Base-by-base conservation (phyloP, 2,113 vertebrate genomes). In the Neodontobutis hainanensis region DNA sequence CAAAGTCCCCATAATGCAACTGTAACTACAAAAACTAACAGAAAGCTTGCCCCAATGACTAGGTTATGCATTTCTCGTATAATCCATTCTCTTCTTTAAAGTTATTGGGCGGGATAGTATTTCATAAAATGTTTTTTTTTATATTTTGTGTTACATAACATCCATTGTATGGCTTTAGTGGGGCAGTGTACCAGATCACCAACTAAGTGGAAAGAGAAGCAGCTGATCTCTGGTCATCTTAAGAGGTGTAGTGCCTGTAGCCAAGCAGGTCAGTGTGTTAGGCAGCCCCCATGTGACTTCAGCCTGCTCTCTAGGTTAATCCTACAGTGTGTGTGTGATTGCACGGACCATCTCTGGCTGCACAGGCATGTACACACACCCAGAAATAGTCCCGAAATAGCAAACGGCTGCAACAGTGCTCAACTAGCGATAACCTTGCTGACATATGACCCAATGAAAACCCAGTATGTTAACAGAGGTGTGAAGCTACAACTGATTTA, bases 221-320 rank as follows among this genome's bases (percentile, higher is more conserved):
- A 61, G 75, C 42, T 80, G 71, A 74, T 70, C 66, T 77, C 55
- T 34, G 52, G 53, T 61, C 8, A n/a, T 80, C 76, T 79, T 78
- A 57, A 59, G 60, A 67, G 66, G 74, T 50, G 44, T 50, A 61
- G 72, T 73, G 74, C 85, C 76, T 77, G 79, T 65, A 83, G 78
- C 83, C 83, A 88, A 86, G 76, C 83, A 75, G 87, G 87, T 89
- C 85, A 86, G 65, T 78, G 75, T 83, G 89, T 80, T 81, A 86
- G 75, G 57, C 71, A 57, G 68, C 76, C 36, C 75, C 64, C 78
- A 77, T 75, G 82, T 82, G 82, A 88, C 70, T 75, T 8, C 77
- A 61, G 77, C 62, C 78, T 61, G 77, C 81, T 81, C 81, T 77
- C 68, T 70, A 56, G 71, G 73, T 69, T 87, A 87, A 87, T 89